Conservation (phyloP, 2,113 vertebrate genomes). For the Cervus canadensis region DNA sequence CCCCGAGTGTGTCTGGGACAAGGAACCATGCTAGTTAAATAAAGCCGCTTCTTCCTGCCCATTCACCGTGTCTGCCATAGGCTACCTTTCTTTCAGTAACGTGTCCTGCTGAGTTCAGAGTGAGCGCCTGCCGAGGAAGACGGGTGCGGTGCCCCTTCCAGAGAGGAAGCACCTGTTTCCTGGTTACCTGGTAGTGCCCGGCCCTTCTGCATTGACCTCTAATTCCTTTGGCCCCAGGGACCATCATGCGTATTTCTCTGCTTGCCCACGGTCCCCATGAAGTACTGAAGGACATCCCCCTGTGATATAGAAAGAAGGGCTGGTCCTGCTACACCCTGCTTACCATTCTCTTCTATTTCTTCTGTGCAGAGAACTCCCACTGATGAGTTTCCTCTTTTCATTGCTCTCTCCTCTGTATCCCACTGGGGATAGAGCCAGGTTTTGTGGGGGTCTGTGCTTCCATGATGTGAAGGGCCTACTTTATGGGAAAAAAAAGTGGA, state of each 20-base stretch:
- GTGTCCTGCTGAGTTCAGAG: constrained; percentile 29
- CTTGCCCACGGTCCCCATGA: not conserved
- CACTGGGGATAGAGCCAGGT: not conserved
- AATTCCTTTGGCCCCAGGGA: not conserved
- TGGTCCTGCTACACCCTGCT: not conserved
- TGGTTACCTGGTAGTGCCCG: not conserved
- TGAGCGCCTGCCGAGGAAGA: not conserved
- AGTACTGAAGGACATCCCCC: not conserved
- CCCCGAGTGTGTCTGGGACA: not conserved
- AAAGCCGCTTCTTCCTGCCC: not conserved
- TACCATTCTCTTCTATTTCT: not conserved
- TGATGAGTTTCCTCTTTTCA: not conserved
- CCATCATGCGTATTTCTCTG: accelerated
- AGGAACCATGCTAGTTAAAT: not conserved
- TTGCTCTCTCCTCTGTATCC: not conserved
- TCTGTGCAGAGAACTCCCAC: not conserved
- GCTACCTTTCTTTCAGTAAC: not conserved
- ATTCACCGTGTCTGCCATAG: not conserved
- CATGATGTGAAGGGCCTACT: not conserved
- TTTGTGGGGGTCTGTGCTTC: not conserved
- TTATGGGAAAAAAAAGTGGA: not conserved
- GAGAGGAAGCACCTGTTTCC: constrained; percentile 69
- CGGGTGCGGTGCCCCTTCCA: not conserved
- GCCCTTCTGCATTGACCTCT: not conserved
- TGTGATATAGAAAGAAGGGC: not conserved